phyloP scores from a whole-genome alignment of 2,888 invertebrate species.

The Junonia oenone region DNA sequence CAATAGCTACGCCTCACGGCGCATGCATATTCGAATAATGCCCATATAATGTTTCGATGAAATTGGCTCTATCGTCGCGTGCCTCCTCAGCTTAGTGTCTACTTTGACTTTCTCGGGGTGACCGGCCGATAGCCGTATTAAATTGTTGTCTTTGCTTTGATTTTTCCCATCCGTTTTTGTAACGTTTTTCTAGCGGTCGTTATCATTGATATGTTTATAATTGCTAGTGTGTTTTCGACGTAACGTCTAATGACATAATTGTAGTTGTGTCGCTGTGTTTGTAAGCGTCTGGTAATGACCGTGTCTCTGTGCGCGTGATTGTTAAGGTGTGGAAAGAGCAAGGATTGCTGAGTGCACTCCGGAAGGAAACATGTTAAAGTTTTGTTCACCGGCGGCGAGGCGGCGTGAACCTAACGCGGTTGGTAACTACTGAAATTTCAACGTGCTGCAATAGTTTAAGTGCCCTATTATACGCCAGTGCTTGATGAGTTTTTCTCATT shows the following conservation, averaged over 20 bases:
- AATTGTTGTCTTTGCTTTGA: neutral
- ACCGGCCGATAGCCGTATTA: constrained; percentile 32
- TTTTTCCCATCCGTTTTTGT: neutral
- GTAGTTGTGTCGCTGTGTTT: constrained; percentile 26
- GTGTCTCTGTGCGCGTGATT: constrained; percentile 34
- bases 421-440: constrained; percentile 40
- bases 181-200: neutral
- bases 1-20: constrained; percentile 66
- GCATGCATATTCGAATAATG: constrained; percentile 76
- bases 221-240: neutral
- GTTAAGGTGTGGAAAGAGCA: constrained; percentile 25
- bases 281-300: constrained; percentile 9
- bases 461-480: constrained; percentile 11
- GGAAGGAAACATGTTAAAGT: constrained; percentile 77
- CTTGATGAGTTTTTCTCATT: constrained; percentile 13
- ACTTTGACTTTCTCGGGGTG: constrained; percentile 54
- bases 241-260: constrained; percentile 9
- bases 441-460: constrained; percentile 11
- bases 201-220: neutral
- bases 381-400: constrained; percentile 79
- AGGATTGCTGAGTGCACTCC: constrained; percentile 32
- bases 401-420: constrained; percentile 75
- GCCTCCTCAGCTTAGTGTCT: constrained; percentile 59
- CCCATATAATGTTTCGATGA: constrained; percentile 75
- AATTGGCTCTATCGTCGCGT: constrained; percentile 63